Base-by-base conservation (phyloP, 2,113 vertebrate genomes). In the Trachemys scripta region DNA sequence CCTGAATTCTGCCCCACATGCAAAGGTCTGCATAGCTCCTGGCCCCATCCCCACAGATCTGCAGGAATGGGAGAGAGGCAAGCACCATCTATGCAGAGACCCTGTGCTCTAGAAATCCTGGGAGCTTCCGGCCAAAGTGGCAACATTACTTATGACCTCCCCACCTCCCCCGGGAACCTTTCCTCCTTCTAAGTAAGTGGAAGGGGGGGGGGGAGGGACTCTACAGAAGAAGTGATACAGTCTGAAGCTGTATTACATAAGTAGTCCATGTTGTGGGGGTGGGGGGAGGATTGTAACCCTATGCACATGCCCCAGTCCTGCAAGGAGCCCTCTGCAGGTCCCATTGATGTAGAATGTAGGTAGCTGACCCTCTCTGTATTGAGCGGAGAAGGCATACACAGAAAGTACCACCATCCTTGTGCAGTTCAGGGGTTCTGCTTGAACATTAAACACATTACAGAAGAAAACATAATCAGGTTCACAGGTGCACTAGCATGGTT, bases 61-160 rank as follows among this genome's bases (percentile, higher is more conserved):
- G 79, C 47, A 24, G 24, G 42, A 42, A 86, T 1, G 6, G 10
- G 16, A 12, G 27, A 29, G 1, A 91, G 7, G 38, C 42, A 25
- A 79, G 22, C 17, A 47, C 6, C 42, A 78, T 13, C 42, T 20
- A 38, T 38, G 65, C 75, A 78, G 75, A 47, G 75, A 78, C 22
- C 11, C 22, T 72, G n/a, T 22, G 16, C 25, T 42, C 11, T 29
- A 78, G 72, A 25, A 45, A 11, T 10, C 10, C 42, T 76, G 38
- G 24, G 38, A 47, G 27, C 31, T 89, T 35, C 8, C 17, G 13
- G 0, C 22, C 2, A 85, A 49, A 38, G 19, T n/a, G 3, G 57
- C 35, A 2, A 0, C 0, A 11, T 20, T 79, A 38, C 12, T 0
- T 0, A 87, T 51, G 49, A 10, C 0, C 14, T 83, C 6, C 29